Evolutionary conservation across 2,113 vertebrate genomes (phyloP).

Genomic region (Alectura lathami): DNA sequence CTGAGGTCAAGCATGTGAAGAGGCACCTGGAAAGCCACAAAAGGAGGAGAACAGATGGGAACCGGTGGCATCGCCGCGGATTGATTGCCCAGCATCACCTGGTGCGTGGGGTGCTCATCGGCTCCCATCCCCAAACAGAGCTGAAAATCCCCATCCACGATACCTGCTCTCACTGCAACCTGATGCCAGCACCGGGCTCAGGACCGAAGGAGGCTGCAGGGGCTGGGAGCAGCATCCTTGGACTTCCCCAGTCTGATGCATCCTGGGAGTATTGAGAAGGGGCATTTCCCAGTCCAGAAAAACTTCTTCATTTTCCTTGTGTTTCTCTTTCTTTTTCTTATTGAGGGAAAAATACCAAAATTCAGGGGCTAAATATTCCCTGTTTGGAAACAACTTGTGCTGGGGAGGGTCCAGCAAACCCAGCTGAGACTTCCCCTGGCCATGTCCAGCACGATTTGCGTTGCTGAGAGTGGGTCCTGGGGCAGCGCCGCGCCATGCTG

Average conservation of each 20-base stretch:
- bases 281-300: background rate
- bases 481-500: background rate
- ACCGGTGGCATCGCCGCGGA: no score
- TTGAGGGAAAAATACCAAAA: background rate
- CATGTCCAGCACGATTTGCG: background rate
- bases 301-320: background rate
- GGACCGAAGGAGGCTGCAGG: background rate
- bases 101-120: background rate
- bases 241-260: accelerated
- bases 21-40: no score
- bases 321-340: background rate
- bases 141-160: accelerated
- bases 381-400: background rate
- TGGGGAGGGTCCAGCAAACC: background rate
- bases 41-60: no score
- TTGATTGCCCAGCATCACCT: no score
- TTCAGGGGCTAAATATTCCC: background rate
- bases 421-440: background rate
- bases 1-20: no score
- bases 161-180: accelerated
- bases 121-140: background rate
- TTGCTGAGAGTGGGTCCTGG: background rate
- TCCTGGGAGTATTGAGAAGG: background rate
- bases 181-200: accelerated
- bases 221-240: background rate